phyloP scores from a whole-genome alignment of 1,140 invertebrate species.

The Bombus vancouverensis region DNA sequence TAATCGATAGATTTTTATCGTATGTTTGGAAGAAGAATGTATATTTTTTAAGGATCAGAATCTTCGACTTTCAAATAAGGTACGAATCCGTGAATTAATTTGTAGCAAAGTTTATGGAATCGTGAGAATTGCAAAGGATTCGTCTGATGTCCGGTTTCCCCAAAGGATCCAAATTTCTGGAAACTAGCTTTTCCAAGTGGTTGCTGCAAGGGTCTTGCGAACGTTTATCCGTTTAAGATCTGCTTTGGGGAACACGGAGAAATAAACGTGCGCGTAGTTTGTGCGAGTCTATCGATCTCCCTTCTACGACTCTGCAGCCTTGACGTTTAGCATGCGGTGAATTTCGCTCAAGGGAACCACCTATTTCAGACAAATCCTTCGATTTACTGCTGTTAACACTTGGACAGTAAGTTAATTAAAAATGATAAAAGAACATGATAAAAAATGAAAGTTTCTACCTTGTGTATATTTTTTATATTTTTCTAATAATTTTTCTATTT shows the following conservation, averaged over 20 bases:
- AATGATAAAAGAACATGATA: background rate
- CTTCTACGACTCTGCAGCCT: background rate
- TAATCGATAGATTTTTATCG: too few relatives aligned
- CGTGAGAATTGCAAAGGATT: background rate
- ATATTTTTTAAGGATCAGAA: background rate
- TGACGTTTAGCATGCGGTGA: constrained; percentile 20
- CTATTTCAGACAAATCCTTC: background rate
- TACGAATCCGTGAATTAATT: background rate
- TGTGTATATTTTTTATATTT: background rate
- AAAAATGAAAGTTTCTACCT: background rate
- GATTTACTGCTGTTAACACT: background rate
- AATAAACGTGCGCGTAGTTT: constrained; percentile 11
- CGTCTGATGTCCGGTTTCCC: background rate
- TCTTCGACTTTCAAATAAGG: background rate
- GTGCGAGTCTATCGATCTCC: constrained; percentile 12
- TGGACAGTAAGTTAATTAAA: background rate
- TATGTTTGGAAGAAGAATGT: too few relatives aligned
- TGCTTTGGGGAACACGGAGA: constrained; percentile 18
- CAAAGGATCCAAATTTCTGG: constrained; percentile 11
- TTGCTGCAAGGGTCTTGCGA: background rate
- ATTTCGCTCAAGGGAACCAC: background rate
- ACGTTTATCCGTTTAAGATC: background rate
- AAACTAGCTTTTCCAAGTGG: background rate
- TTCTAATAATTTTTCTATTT: background rate
- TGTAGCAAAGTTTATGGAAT: background rate